A percentile compares a stretch with the other conserved stretches of the same genome.
phyloP scores from a whole-genome alignment of 2,113 vertebrate genomes.

The Lates calcarifer region DNA sequence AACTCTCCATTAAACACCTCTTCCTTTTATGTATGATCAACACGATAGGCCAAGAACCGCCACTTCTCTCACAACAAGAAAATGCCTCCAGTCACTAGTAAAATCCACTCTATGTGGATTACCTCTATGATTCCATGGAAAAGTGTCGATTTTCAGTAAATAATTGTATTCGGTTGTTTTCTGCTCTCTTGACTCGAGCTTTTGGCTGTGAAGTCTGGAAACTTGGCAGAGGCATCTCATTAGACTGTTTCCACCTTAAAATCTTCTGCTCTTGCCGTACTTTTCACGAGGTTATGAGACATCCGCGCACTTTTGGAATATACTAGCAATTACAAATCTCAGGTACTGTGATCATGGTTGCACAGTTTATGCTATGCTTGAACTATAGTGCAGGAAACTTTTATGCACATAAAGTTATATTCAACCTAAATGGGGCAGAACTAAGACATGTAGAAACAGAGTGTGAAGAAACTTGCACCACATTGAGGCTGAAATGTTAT shows the following conservation, averaged over 20 bases:
- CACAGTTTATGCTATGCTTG: background rate
- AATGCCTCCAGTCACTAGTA: conserved; percentile 37
- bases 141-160: conserved; percentile 59
- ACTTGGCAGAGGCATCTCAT: conserved; percentile 63
- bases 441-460: conserved; percentile 12
- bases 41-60: background rate
- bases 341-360: conserved; percentile 19
- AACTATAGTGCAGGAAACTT: conserved; percentile 1
- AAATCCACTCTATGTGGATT: conserved; percentile 3
- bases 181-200: conserved; percentile 44
- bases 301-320: conserved; percentile 17
- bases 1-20: background rate
- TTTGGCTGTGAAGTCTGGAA: conserved; percentile 64
- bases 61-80: conserved; percentile 10
- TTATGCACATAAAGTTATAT: conserved; percentile 16
- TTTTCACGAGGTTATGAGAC: conserved; percentile 31
- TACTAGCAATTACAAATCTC: conserved; percentile 12
- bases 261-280: conserved; percentile 27
- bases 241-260: conserved; percentile 50
- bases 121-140: conserved; percentile 50
- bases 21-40: conserved; percentile 11
- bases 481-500: background rate
- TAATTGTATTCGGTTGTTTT: conserved; percentile 60
- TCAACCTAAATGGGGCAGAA: background rate
- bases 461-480: conserved; percentile 4